Conservation (phyloP, 1,140 invertebrate genomes). For the Drosophila varians region DNA sequence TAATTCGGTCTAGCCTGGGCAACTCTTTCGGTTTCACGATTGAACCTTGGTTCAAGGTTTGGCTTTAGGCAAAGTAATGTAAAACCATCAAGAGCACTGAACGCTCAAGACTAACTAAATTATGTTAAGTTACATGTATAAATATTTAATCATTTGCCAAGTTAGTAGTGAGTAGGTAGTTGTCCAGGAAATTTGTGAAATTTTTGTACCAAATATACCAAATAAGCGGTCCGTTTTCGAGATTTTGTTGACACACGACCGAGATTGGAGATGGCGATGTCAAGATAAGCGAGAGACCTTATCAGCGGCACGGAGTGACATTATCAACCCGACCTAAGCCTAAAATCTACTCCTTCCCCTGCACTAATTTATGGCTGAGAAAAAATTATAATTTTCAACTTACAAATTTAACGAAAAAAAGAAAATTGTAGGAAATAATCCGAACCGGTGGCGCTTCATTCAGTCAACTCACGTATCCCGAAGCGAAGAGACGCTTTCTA, state of each 20-base stretch:
- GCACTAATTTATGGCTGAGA: conserved; percentile 57
- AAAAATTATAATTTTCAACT: conserved; percentile 60
- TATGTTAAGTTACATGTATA: conserved; percentile 11
- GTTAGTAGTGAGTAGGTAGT: conserved; percentile 10
- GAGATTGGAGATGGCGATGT: conserved; percentile 49
- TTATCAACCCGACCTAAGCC: conserved; percentile 73
- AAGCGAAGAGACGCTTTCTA: conserved; percentile 52
- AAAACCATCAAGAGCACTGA: neutral
- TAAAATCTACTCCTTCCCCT: conserved; percentile 54
- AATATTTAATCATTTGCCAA: conserved; percentile 34
- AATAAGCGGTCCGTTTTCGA: conserved; percentile 7
- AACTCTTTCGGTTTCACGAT: conserved; percentile 26
- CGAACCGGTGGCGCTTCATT: conserved; percentile 15
- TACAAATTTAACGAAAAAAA: conserved; percentile 33
- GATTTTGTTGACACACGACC: conserved; percentile 54
- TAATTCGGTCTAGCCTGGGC: conserved; percentile 7
- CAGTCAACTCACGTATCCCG: conserved; percentile 52
- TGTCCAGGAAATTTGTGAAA: conserved; percentile 30
- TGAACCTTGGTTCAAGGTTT: conserved; percentile 65
- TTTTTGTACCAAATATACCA: conserved; percentile 14
- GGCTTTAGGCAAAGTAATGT: neutral
- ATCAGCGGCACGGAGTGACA: conserved; percentile 66
- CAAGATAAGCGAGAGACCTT: conserved; percentile 45
- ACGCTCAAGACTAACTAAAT: conserved; percentile 15
- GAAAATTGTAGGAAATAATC: conserved; percentile 68